Evolutionary conservation across 2,888 invertebrate species (phyloP), one percentile per base, ranked within the genome.

Genomic region (Dexiosoma caninum): DNA sequence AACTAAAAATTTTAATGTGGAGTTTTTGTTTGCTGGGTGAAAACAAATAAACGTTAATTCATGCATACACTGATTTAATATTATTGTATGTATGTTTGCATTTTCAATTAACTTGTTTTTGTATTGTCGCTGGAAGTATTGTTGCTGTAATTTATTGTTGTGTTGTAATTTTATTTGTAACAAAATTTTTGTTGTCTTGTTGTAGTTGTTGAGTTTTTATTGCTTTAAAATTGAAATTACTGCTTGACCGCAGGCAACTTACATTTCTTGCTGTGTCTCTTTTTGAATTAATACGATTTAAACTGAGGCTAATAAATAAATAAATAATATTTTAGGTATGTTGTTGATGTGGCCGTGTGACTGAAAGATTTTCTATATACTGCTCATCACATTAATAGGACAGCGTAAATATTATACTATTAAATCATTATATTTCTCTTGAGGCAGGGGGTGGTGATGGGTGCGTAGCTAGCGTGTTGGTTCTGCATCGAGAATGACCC

Each of bases 91-190:
- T 55, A 55, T 78, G 67, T 59, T 27, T 27, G 3, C n/a, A 27
- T 49, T 64, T 80, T 80, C 75, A 80, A 77, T 81, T 81, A 72
- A 77, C 32, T 69, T 67, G 37, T 55, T 76, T 59, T 27, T 51
- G n/a, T 27, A 10, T 10, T 67, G 10, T 37, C 59, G 70, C 49
- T 12, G n/a, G 8, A 40, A 44, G 59, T 62, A 53, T 53, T 70
- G 37, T 60, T 72, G 62, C 30, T 72, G 62, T 40, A 64, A 55
- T 40, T 74, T 64, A 53, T 72, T 64, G 53, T 77, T 64, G 42
- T 81, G 67, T 77, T 64, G 77, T 74, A 81, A 81, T 80, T 60
- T 62, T 55, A 51, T 72, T 76, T 72, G 80, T 81, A 62, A 72
- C 46, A 71, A 46, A 55, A 27, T 37, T 60, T n/a, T n/a, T n/a